Evolutionary conservation across 2,797 vertebrate species (phyloP).

Genomic region (Liasis olivaceus): DNA sequence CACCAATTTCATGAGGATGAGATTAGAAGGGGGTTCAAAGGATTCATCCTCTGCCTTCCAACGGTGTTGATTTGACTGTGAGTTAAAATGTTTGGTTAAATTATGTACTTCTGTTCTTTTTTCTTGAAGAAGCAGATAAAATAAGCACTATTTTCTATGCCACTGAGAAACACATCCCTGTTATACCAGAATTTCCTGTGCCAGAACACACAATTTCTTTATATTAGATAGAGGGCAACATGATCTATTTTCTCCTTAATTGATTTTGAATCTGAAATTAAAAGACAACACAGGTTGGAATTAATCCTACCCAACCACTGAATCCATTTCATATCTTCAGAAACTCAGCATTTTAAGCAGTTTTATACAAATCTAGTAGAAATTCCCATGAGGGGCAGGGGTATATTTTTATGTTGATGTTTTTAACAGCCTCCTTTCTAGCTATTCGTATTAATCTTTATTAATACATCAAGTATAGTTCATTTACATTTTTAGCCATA

Average conservation of each 20-base stretch:
- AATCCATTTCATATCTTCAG: constrained; percentile 54
- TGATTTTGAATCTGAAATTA: constrained; percentile 65
- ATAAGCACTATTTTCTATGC: constrained; percentile 44
- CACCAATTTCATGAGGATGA: constrained; percentile 47
- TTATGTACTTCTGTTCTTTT: constrained; percentile 64
- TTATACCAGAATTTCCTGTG: constrained; percentile 32
- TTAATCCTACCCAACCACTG: constrained; percentile 34
- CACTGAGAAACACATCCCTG: constrained; percentile 66
- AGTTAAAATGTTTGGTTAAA: constrained; percentile 71
- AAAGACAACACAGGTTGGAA: constrained; percentile 65
- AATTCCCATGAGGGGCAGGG: constrained; percentile 37
- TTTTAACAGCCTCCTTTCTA: constrained; percentile 61
- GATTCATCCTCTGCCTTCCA: constrained; percentile 59
- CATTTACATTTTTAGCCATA: constrained; percentile 54
- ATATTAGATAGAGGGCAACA: constrained; percentile 66
- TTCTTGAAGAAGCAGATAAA: constrained; percentile 64
- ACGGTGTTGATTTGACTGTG: constrained; percentile 59
- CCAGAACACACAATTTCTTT: constrained; percentile 55
- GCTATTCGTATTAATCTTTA: constrained; percentile 58
- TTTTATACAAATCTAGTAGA: constrained; percentile 55
- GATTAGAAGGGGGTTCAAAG: constrained; percentile 60
- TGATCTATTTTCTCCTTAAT: constrained; percentile 69
- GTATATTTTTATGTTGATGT: constrained; percentile 52
- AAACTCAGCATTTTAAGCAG: constrained; percentile 62
- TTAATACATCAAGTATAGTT: constrained; percentile 57